These are phyloP conservation scores for Vidua macroura DNA, from an alignment of 2,113 vertebrate genomes.

Conservation along the genomic window DNA sequence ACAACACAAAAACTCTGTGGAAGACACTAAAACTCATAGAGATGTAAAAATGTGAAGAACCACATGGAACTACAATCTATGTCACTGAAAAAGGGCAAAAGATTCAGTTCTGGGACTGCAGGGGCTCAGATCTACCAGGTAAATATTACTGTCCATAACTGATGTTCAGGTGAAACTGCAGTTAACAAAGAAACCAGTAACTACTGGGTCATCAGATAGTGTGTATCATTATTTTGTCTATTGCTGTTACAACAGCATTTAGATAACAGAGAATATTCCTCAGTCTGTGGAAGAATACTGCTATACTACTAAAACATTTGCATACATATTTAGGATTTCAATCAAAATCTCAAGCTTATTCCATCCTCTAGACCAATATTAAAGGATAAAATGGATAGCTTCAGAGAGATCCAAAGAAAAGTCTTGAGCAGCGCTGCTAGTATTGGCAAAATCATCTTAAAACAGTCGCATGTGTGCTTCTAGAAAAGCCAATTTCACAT, in stretches of 20 bases:
- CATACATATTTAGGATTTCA: background rate
- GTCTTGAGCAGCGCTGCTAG: background rate
- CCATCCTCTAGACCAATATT: background rate
- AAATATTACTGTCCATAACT: slow-evolving; percentile 61
- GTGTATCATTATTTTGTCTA: slow-evolving; percentile 40
- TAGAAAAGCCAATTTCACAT: background rate
- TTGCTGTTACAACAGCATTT: background rate
- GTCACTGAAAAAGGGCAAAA: slow-evolving; percentile 16
- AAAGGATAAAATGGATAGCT: background rate
- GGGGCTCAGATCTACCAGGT: slow-evolving; percentile 51
- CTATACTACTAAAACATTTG: background rate
- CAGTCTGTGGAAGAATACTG: background rate
- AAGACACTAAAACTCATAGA: slow-evolving; percentile 15
- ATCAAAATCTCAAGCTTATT: slow-evolving; percentile 5
- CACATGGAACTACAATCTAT: background rate
- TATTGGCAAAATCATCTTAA: background rate
- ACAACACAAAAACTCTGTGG: background rate
- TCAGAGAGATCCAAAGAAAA: background rate
- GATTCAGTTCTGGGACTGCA: slow-evolving; percentile 47
- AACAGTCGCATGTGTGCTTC: background rate
- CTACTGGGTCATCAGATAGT: slow-evolving; percentile 57
- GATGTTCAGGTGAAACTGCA: slow-evolving; percentile 64
- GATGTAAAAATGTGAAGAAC: slow-evolving; percentile 14
- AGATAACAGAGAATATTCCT: slow-evolving; percentile 39
- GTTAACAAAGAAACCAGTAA: slow-evolving; percentile 61